Base-by-base conservation (phyloP, 2,888 invertebrate species). In the Drosophila subsilvestris region DNA sequence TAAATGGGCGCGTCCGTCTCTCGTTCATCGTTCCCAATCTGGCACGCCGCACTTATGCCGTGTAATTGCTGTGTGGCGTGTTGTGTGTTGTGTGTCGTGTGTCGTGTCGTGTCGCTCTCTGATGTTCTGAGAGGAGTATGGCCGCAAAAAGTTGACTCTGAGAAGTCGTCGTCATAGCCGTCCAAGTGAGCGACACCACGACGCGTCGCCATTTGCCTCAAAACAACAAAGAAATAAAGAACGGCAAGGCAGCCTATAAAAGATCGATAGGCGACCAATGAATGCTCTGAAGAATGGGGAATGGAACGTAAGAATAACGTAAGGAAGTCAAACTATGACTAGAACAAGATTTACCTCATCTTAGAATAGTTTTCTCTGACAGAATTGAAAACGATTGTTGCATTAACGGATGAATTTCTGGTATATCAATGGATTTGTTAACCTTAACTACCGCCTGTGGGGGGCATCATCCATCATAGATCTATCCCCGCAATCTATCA, bases 51-150 rank as follows among this genome's bases (percentile, higher is more conserved):
- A 66, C 74, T 56, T 60, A 57, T 53, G 49, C 37, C 54, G 47
- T 56, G 62, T 78, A 68, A 83, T 75, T 86, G 60, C 63, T 49
- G 48, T 74, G 58, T 49, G 51, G 10, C 47, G 17, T 48, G 10
- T 17, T 14, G 14, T 14, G 14, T 22, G 22, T 22, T 37, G 37
- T 37, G 17, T 42, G 10, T 20, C 12, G 14, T 32, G 14, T 37
- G 37, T 37, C 45, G 14, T 37, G 37, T 37, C 45, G 32, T 25
- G 25, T 25, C 25, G 25, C 73, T 62, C 75, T 65, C 37, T n/a
- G 14, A n/a, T 37, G 37, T 37, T 37, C 14, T 67, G 62, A 65
- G 55, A 43, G 50, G 32, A 65, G 58, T 78, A 76, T 59, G 42
- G 53, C 44, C 49, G 47, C 44, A 60, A 68, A 80, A 73, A 69